Base-by-base conservation (phyloP, 2,888 invertebrate species). In the Rhingia campestris region DNA sequence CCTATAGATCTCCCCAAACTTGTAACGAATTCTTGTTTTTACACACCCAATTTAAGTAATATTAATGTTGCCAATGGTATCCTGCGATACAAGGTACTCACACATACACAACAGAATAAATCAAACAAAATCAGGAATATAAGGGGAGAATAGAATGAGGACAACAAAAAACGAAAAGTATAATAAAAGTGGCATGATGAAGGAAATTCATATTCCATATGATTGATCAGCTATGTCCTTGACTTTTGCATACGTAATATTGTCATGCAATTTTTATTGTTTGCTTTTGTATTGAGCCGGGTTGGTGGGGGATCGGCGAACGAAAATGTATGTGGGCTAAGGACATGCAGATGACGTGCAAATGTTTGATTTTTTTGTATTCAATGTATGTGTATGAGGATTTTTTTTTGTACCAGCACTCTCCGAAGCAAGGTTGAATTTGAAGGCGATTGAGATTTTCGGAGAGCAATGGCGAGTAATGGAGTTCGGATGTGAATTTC, bases 181-280 rank as follows among this genome's bases (percentile, higher is more conserved):
- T 32, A 22, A 14, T 4, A 75, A 63, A 80, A 74, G 67, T 67
- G 70, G 75, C 64, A 72, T 56, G 77, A 63, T 61, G 67, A 72
- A 77, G 77, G 67, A 81, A 81, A 81, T 77, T 81, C 77, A 81
- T 81, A 81, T 81, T 81, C 81, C 72, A 66, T 77, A 73, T 81
- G 81, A 81, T 81, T 81, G 81, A 81, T 81, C 81, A 77, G 77
- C 67, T 51, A 72, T 67, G 81, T 81, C 81, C 81, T 81, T 81
- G 81, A 77, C 77, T 81, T 77, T 72, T 77, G 77, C 81, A 81
- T 81, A 81, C 67, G 77, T 81, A 76, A 72, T 76, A 67, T 76
- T 81, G 81, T 73, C 81, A 81, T 81, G 67, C 72, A 77, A 67
- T 76, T 81, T 81, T 61, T 77, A 77, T 77, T 81, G 81, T 81